A percentile compares a stretch with the other conserved stretches of the same genome.
Conservation (phyloP, 2,113 vertebrate species). For the Anas platyrhynchos region DNA sequence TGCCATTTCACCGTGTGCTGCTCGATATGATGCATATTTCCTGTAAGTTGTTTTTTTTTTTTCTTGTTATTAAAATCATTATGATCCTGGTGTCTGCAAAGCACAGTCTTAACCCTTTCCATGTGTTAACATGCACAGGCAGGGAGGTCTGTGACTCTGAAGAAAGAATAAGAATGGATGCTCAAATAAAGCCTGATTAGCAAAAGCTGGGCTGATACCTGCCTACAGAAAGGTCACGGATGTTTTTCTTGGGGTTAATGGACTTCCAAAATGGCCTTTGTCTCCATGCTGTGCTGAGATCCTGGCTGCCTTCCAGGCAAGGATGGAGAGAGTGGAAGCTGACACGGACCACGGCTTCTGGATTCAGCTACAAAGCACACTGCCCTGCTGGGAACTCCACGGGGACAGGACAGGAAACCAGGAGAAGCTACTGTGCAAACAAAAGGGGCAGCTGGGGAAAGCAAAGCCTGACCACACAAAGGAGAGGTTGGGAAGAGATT, state of each 20-base stretch:
- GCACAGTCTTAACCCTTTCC: background rate
- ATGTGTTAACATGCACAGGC: background rate
- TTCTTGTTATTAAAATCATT: background rate
- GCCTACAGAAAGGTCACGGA: constrained; percentile 34
- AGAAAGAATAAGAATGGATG: constrained; percentile 16
- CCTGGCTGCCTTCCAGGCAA: constrained; percentile 70
- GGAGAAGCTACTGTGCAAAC: constrained; percentile 53
- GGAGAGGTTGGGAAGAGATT: background rate
- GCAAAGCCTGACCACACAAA: constrained; percentile 15
- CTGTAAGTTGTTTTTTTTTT: background rate
- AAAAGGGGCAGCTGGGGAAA: constrained; percentile 11
- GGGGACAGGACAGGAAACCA: constrained; percentile 36
- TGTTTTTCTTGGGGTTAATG: constrained; percentile 63
- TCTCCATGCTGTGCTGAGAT: constrained; percentile 31
- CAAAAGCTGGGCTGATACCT: background rate
- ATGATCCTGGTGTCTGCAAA: background rate
- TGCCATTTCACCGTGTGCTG: background rate
- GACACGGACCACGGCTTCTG: constrained; percentile 46
- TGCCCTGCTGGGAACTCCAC: constrained; percentile 12
- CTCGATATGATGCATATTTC: background rate
- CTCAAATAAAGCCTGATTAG: background rate
- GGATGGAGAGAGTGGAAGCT: constrained; percentile 32
- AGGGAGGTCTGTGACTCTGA: background rate
- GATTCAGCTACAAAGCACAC: constrained; percentile 51
- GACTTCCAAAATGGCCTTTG: constrained; percentile 62